phyloP scores from a whole-genome alignment of 2,888 invertebrate genomes.

The Cheilosia grossa region DNA sequence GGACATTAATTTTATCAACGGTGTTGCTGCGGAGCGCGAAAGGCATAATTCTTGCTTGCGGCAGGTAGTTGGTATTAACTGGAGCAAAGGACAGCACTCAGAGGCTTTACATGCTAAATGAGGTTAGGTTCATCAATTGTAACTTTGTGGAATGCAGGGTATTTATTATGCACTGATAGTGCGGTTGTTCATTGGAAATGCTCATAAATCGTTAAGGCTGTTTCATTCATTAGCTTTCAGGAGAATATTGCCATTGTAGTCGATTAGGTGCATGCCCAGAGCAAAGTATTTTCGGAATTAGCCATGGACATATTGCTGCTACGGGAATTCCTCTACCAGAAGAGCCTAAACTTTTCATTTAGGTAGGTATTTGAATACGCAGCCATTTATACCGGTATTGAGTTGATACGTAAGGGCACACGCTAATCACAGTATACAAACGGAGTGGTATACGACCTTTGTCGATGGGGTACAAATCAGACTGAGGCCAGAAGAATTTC shows the following conservation, averaged over 20 bases:
- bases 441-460: too few relatives aligned
- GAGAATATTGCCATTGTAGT: not conserved
- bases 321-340: too few relatives aligned
- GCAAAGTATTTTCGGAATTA: not conserved
- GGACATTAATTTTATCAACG: conserved; percentile 56
- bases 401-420: too few relatives aligned
- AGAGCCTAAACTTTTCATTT: too few relatives aligned
- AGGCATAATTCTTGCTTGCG: conserved; percentile 53
- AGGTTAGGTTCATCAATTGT: conserved; percentile 54
- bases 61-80: conserved; percentile 55
- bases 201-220: conserved; percentile 19
- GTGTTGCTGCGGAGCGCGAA: conserved; percentile 26
- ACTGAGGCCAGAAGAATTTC: too few relatives aligned
- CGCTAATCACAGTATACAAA: too few relatives aligned
- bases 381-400: too few relatives aligned
- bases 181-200: conserved; percentile 32
- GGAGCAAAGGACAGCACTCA: conserved; percentile 16
- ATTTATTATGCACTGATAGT: conserved; percentile 39
- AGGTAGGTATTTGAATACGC: too few relatives aligned
- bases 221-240: conserved; percentile 26
- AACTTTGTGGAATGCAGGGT: conserved; percentile 19
- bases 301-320: too few relatives aligned
- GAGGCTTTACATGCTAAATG: conserved; percentile 35
- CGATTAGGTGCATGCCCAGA: not conserved
- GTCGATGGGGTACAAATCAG: too few relatives aligned